Conservation (phyloP, 1,140 invertebrate species). For the Tribolium madens region DNA sequence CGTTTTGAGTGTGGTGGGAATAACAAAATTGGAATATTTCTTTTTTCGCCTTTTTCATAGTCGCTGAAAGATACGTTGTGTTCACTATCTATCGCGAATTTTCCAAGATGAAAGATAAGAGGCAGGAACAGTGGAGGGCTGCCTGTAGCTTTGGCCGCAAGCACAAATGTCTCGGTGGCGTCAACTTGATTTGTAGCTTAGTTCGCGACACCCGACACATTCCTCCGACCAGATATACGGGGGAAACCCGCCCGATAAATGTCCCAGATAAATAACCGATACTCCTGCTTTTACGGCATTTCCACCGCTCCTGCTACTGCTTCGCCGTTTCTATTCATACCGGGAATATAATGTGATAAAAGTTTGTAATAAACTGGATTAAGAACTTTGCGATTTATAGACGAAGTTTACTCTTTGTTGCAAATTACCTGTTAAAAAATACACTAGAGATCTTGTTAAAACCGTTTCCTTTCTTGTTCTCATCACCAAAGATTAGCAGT, state of each 20-base stretch:
- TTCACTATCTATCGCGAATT: constrained; percentile 3
- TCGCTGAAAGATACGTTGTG: neutral
- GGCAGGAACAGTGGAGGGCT: neutral
- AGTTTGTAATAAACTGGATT: constrained; percentile 39
- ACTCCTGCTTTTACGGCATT: constrained; percentile 17
- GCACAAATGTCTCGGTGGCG: constrained; percentile 33
- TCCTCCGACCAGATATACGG: constrained; percentile 31
- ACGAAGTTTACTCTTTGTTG: constrained; percentile 31
- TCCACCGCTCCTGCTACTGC: constrained; percentile 6
- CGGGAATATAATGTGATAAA: constrained; percentile 37
- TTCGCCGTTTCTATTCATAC: constrained; percentile 27
- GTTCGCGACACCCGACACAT: constrained; percentile 37
- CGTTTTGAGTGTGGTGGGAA: constrained; percentile 12
- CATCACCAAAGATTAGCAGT: too few relatives aligned
- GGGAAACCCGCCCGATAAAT: constrained; percentile 20
- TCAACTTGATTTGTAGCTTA: constrained; percentile 32
- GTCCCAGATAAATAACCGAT: constrained; percentile 38
- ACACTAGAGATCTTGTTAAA: neutral
- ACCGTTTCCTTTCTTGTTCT: neutral
- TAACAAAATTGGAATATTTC: constrained; percentile 22
- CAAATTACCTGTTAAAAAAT: constrained; percentile 34
- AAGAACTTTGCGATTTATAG: constrained; percentile 32
- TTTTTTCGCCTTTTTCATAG: neutral
- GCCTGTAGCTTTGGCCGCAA: constrained; percentile 31
- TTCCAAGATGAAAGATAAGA: constrained; percentile 21